Evolutionary conservation across 2,888 invertebrate genomes (phyloP), one percentile per base, ranked within the genome.

Genomic region (Venusia cambrica): DNA sequence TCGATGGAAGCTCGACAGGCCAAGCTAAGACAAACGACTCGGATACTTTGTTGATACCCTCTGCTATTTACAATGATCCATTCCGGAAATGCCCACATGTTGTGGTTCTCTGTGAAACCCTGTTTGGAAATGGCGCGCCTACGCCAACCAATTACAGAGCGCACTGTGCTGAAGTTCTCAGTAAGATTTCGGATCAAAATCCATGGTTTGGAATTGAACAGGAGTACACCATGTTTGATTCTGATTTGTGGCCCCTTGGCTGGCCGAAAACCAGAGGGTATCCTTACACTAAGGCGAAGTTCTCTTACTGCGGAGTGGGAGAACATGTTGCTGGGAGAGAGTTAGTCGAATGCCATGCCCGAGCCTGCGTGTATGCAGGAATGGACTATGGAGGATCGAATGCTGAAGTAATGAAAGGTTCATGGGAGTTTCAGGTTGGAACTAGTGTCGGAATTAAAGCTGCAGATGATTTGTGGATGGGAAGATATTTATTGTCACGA

Each of bases 401-500:
- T 75, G 98, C 98, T n/a, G 98, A 99, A 87, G 98, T 97, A 12
- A 98, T 98, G 98, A 97, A 97, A 18, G 94, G 96, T 6, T 97
- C 96, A 80, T 95, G 94, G 94, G 94, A 94, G 73, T 95, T 90
- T 77, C 96, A 96, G 83, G 92, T 97, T 5, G 97, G 97, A n/a
- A 95, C 97, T 0, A 94, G 95, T 52, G 89, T 91, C 51, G 97
- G 97, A 1, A 94, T 97, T 38, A 89, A 89, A 30, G 91, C 92
- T 48, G 94, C 93, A 0, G 97, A 97, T 62, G 93, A 97, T 61
- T 78, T 97, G 33, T 97, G 97, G 97, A 88, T 96, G 57, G 92
- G 95, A 0, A 89, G 96, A 39, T 97, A 94, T 76, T 87, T 97
- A 40, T 81, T 97, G 25, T 92, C 92, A 57, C 89, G 95, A 56